Evolutionary conservation across 2,113 vertebrate genomes (phyloP).

Genomic region (Pandion haliaetus): DNA sequence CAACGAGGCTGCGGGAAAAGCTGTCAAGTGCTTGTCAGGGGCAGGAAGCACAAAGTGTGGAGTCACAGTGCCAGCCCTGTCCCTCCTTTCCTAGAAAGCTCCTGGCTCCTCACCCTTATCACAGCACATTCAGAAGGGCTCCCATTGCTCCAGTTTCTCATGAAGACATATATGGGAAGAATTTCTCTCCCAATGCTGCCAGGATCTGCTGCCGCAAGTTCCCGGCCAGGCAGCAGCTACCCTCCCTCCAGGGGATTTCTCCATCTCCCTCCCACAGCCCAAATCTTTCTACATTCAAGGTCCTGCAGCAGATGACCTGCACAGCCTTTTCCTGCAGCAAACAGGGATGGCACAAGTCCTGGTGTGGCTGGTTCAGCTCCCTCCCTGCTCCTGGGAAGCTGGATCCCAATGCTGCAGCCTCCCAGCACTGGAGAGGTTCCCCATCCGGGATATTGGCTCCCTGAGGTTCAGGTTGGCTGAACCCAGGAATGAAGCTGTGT

Average conservation of each 20-base stretch:
- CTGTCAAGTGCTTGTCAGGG: neutral
- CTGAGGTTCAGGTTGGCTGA: neutral
- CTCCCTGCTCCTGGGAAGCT: neutral
- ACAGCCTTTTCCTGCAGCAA: neutral
- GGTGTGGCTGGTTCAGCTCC: neutral
- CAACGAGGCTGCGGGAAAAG: accelerated
- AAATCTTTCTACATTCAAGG: neutral
- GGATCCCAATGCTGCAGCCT: neutral
- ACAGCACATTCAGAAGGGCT: neutral
- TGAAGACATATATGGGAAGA: neutral
- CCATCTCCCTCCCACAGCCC: neutral
- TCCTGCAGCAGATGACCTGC: neutral
- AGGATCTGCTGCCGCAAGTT: neutral
- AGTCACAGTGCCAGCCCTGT: neutral
- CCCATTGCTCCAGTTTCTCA: neutral
- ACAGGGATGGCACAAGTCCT: neutral
- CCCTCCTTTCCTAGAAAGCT: slow-evolving; percentile 22
- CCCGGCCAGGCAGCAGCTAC: neutral
- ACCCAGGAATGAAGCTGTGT: neutral
- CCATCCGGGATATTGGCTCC: neutral
- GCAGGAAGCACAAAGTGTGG: neutral
- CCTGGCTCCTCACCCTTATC: neutral
- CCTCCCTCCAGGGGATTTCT: neutral
- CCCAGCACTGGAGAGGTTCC: neutral
- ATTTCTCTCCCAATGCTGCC: neutral